Conservation (phyloP, 1,140 invertebrate genomes). For the Sycobia sp. region DNA sequence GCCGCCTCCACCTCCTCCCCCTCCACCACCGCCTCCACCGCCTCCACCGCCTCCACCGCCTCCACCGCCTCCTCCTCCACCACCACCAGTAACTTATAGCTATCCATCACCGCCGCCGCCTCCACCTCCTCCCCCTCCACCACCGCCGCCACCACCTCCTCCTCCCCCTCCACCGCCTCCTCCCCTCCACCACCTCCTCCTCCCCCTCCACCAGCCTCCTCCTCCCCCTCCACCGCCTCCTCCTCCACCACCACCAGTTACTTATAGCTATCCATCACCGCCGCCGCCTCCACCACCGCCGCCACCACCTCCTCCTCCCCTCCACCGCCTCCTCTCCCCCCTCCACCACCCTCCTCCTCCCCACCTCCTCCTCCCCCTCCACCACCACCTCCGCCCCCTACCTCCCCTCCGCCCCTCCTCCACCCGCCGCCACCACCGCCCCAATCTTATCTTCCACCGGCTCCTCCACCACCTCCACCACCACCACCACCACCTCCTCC, state of each 20-base stretch:
- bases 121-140: conserved; percentile 29
- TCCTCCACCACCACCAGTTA: conserved; percentile 25
- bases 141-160: conserved; percentile 26
- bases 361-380: conserved; percentile 24
- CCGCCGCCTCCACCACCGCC: conserved; percentile 28
- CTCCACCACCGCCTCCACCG: conserved; percentile 26
- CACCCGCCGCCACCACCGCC: conserved; percentile 3
- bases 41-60: conserved; percentile 30
- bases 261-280: conserved; percentile 21
- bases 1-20: conserved; percentile 32
- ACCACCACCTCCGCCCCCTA: conserved; percentile 20
- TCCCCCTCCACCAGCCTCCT: conserved; percentile 22
- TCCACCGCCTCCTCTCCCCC: conserved; percentile 19
- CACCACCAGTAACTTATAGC: background rate
- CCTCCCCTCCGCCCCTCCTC: conserved; percentile 29
- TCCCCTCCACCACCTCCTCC: conserved; percentile 4
- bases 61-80: conserved; percentile 19
- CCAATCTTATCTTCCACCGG: conserved; percentile 23
- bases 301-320: conserved; percentile 23
- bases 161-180: conserved; percentile 9
- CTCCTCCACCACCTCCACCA: conserved; percentile 29
- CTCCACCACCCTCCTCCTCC: background rate
- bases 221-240: conserved; percentile 33
- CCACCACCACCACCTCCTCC: conserved; percentile 26
- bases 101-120: conserved; percentile 24